phyloP scores from a whole-genome alignment of 2,113 vertebrate species.

The Pungitius pungitius region DNA sequence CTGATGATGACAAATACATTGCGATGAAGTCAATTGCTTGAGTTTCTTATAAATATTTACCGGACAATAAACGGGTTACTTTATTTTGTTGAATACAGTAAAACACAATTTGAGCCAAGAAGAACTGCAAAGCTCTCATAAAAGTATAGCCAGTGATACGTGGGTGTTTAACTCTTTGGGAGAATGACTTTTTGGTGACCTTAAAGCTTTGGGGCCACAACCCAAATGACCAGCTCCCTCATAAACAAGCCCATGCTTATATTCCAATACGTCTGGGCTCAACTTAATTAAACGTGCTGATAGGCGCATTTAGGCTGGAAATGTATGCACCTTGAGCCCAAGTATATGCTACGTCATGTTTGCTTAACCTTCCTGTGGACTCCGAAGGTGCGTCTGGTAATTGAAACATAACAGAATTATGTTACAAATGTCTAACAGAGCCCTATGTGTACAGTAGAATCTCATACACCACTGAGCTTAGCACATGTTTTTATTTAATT shows the following conservation, averaged over 20 bases:
- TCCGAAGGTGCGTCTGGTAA: conserved; percentile 80
- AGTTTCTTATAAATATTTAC: neutral
- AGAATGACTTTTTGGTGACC: conserved; percentile 64
- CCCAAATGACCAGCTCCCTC: conserved; percentile 50
- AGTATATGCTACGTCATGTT: conserved; percentile 73
- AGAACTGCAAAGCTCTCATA: conserved; percentile 44
- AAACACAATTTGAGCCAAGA: conserved; percentile 23
- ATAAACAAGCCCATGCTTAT: conserved; percentile 60
- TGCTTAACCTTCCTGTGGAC: conserved; percentile 83
- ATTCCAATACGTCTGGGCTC: conserved; percentile 61
- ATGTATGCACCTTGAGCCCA: conserved; percentile 62
- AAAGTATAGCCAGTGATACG: conserved; percentile 24
- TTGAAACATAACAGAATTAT: conserved; percentile 82
- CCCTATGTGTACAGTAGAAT: conserved; percentile 77
- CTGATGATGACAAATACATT: neutral
- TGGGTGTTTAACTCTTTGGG: conserved; percentile 29
- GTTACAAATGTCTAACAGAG: conserved; percentile 80
- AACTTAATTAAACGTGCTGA: conserved; percentile 75
- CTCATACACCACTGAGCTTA: conserved; percentile 72
- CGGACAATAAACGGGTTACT: conserved; percentile 5
- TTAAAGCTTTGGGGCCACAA: conserved; percentile 47
- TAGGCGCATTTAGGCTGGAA: conserved; percentile 65
- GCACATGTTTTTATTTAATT: conserved; percentile 84
- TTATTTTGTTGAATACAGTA: neutral
- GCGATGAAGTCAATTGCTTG: neutral